Evolutionary conservation across 2,888 invertebrate species (phyloP).

Genomic region (Caenorhabditis sp.): DNA sequence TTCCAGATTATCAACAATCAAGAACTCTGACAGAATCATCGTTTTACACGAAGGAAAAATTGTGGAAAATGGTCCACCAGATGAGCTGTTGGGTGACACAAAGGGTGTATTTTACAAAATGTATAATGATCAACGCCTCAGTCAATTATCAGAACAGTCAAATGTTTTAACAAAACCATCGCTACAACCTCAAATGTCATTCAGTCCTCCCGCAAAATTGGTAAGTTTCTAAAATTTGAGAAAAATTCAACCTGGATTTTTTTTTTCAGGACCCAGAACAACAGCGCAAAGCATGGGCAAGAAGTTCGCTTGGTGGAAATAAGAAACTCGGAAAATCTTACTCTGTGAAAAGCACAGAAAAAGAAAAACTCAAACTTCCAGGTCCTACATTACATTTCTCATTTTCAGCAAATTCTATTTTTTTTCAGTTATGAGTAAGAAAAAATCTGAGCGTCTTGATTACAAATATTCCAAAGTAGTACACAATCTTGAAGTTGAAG

Average conservation of each 20-base stretch:
- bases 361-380: slow-evolving; percentile 62
- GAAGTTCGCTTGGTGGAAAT: slow-evolving; percentile 63
- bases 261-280: slow-evolving; percentile 49
- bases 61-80: slow-evolving; percentile 67
- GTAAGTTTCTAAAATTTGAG: slow-evolving; percentile 10
- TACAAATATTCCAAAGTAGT: slow-evolving; percentile 49
- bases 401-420: not conserved
- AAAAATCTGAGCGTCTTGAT: slow-evolving; percentile 55
- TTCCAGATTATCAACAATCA: slow-evolving; percentile 57
- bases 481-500: slow-evolving; percentile 33
- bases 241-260: too few relatives aligned
- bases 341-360: slow-evolving; percentile 61
- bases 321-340: slow-evolving; percentile 68
- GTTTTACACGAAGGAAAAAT: slow-evolving; percentile 66
- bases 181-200: slow-evolving; percentile 37
- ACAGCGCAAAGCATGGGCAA: slow-evolving; percentile 63
- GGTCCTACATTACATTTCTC: slow-evolving; percentile 15
- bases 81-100: slow-evolving; percentile 58
- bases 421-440: slow-evolving; percentile 60
- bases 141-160: slow-evolving; percentile 42
- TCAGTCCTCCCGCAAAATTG: slow-evolving; percentile 36
- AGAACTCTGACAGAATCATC: slow-evolving; percentile 65
- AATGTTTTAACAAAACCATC: slow-evolving; percentile 38
- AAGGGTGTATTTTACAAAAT: slow-evolving; percentile 58
- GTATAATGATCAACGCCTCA: slow-evolving; percentile 62